Conservation (phyloP, 2,797 vertebrate genomes). For the Danionella dracula region DNA sequence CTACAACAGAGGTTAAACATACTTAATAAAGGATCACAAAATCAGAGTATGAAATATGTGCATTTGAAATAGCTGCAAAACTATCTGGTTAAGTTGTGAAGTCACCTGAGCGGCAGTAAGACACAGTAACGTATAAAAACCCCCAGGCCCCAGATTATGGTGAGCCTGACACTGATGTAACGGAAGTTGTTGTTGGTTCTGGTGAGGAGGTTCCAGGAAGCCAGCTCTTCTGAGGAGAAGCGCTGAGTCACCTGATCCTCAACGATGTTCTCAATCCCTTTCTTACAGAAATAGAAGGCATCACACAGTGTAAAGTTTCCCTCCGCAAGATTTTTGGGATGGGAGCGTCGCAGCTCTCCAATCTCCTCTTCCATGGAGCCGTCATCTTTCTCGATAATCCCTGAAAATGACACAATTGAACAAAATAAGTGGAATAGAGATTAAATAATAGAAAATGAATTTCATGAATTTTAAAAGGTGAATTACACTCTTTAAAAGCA, state of each 20-base stretch:
- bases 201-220: constrained; percentile 94
- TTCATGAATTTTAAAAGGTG: too few species aligned
- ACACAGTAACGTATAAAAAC: constrained; percentile 84
- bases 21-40: background rate
- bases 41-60: background rate
- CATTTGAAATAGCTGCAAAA: background rate
- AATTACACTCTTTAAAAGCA: too few species aligned
- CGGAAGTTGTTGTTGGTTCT: constrained; percentile 90
- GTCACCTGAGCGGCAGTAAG: constrained; percentile 86
- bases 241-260: constrained; percentile 92
- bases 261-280: constrained; percentile 87
- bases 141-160: constrained; percentile 85
- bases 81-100: too few species aligned
- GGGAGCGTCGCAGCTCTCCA: constrained; percentile 59
- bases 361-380: constrained; percentile 88
- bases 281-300: constrained; percentile 85
- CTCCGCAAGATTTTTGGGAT: constrained; percentile 38
- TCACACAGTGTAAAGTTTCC: constrained; percentile 82
- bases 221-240: constrained; percentile 94
- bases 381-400: constrained; percentile 82
- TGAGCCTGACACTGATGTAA: constrained; percentile 87
- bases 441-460: too few species aligned
- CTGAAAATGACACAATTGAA: constrained; percentile 55
- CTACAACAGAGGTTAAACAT: constrained; percentile 55
- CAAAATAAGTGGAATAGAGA: too few species aligned